These are phyloP conservation scores for Orthosia gothica DNA, from an alignment of 2,888 invertebrate genomes.

Conservation along the genomic window DNA sequence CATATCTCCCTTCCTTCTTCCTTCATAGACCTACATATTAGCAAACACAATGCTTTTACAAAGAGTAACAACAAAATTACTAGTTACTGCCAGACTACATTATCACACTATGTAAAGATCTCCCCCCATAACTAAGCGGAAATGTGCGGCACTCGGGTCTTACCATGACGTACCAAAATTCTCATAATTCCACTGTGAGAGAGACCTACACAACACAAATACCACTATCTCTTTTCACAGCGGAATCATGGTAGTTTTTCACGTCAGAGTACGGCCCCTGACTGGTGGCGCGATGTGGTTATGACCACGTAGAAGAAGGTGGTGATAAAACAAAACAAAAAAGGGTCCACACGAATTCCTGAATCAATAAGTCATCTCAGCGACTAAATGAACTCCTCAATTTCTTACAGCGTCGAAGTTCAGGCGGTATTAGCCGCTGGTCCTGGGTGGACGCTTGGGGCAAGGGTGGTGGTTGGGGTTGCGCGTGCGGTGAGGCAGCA, in stretches of 20 bases:
- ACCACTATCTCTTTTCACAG: too few relatives aligned
- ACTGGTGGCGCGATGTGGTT: too few relatives aligned
- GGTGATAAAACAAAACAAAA: too few relatives aligned
- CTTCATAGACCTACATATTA: background rate
- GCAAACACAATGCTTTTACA: background rate
- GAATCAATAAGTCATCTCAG: background rate
- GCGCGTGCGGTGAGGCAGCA: constrained; percentile 92
- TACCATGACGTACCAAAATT: too few relatives aligned
- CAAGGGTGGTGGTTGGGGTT: constrained; percentile 87
- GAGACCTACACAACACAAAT: too few relatives aligned
- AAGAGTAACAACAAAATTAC: background rate
- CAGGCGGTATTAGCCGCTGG: constrained; percentile 80
- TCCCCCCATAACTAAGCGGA: too few relatives aligned
- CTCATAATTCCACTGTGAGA: too few relatives aligned
- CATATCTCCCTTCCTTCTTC: background rate
- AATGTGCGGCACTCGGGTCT: too few relatives aligned
- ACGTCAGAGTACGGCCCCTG: too few relatives aligned
- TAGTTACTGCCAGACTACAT: background rate
- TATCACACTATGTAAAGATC: background rate
- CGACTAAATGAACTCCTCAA: background rate
- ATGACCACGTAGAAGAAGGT: background rate
- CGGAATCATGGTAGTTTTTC: too few relatives aligned
- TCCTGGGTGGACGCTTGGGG: constrained; percentile 89
- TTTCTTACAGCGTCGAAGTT: constrained; percentile 79
- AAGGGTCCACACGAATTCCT: too few relatives aligned